Base-by-base conservation (phyloP, 35 echinoderm and acorn worm genomes). In the Amphiura filiformis region DNA sequence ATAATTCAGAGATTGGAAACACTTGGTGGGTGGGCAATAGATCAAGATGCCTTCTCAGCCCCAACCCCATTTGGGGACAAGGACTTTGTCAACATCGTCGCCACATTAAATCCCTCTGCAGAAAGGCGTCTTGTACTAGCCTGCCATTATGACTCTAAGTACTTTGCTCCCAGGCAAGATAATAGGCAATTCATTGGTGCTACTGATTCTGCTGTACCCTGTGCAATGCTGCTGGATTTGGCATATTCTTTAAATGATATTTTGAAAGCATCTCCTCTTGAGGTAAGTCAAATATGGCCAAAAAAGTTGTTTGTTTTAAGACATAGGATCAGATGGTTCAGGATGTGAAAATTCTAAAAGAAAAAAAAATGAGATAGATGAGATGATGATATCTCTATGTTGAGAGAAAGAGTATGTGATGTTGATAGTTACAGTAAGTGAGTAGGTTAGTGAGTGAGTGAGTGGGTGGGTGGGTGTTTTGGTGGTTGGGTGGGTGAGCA, bases 61-160 rank as follows among this genome's bases (percentile, higher is more conserved):
- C 34, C 26, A 1, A 83, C 95, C 18, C 95, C 94, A 1, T 35
- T 81, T 42, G 89, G 82, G 22, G 41, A 82, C 11, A 93, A 39
- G 17, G 36, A 88, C 3, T 98, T 98, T 89, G 79, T 77, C 38
- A 98, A 98, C 52, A 65, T 98, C 49, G 83, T 98, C 9, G 96
- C 92, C 28, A 98, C 96, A 0, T 65, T 89, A 33, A 87, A 86
- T 20, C 86, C 90, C 11, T 47, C 56, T 20, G 89, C 86, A 47
- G 86, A 92, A 35, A 86, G 93, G 14, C 84, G 93, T 32, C 90
- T 98, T 4, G 93, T 98, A 18, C 44, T 98, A 20, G 96, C 96
- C 0, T 98, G 96, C 78, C 96, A 98, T 36, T 92, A 98, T 79
- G 96, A 98, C 87, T 92, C 89, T 65, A 94, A 94, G 76, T 92